phyloP scores from a whole-genome alignment of 2,797 vertebrate genomes.

The Cossypha dichroa region DNA sequence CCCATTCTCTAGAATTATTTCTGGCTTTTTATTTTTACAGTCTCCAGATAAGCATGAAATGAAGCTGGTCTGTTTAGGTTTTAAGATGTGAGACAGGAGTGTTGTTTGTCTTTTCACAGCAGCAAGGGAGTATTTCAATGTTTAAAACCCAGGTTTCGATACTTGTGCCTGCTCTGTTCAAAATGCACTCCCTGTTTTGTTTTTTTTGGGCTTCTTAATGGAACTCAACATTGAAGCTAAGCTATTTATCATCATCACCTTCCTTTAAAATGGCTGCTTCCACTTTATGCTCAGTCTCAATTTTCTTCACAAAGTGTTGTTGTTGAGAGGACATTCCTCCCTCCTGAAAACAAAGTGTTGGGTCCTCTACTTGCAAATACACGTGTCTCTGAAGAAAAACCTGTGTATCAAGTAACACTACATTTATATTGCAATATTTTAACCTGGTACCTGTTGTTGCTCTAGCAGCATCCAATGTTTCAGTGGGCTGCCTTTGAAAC shows the following conservation, averaged over 20 bases:
- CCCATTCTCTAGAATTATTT: not conserved
- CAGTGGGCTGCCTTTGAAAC: slow-evolving; percentile 23
- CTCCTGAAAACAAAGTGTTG: not conserved
- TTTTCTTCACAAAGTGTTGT: not conserved
- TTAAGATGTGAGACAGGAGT: not conserved
- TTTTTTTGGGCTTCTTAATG: slow-evolving; percentile 23
- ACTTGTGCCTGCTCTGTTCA: not conserved
- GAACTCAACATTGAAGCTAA: slow-evolving; percentile 26
- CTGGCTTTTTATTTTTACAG: not conserved
- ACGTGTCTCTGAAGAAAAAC: not conserved
- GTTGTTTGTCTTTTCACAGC: not conserved
- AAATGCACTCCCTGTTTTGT: not conserved
- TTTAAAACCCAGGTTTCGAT: not conserved
- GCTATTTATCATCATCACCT: slow-evolving; percentile 29
- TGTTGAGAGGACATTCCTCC: not conserved
- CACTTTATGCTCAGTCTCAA: not conserved
- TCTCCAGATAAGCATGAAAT: not conserved
- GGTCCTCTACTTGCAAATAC: slow-evolving; percentile 26
- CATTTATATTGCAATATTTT: slow-evolving; percentile 64
- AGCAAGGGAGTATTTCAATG: not conserved
- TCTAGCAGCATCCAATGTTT: slow-evolving; percentile 55
- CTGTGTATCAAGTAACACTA: slow-evolving; percentile 44
- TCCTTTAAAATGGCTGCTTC: slow-evolving; percentile 13
- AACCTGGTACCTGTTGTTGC: slow-evolving; percentile 66
- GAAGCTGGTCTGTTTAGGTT: not conserved